Base-by-base conservation (phyloP, 2,113 vertebrate species). In the Ptyas mucosa region DNA sequence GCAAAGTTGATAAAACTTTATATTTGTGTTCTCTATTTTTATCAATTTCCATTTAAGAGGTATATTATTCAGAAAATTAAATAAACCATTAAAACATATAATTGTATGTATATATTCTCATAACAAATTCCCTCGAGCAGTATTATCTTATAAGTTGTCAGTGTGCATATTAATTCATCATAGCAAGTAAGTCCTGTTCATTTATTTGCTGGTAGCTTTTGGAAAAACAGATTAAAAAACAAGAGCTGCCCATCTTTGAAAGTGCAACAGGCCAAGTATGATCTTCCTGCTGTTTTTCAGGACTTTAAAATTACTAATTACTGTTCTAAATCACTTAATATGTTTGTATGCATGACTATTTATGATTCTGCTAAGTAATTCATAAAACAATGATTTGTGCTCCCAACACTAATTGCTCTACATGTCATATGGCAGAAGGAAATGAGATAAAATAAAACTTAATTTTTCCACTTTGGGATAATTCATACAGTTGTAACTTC, bases 21-120 rank as follows among this genome's bases (percentile, higher is more conserved):
- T 98, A 98, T 98, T 98, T 98, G 95, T 96, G 96, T 98, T 98
- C 97, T 97, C 94, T 96, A 96, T 95, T 96, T 97, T 97, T 96
- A 95, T 96, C 96, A 96, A 97, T 98, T 98, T 98, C 96, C 95
- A 96, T 97, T 97, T 97, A 95, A 97, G 96, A 96, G 91, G 92
- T 96, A 96, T 96, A 98, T 98, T 97, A 97, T 97, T 97, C 96
- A 89, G 96, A 96, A 98, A 98, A 98, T 97, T 96, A 97, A 97
- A 97, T 96, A 98, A 98, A 98, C 98, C 93, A 98, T 97, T 98
- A 98, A 98, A 98, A 98, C 95, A 97, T 97, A 98, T 98, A 99
- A 98, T 98, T 98, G 97, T 97, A 97, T 98, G 97, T 97, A 98
- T 97, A 97, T 97, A 98, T 98, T 98, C 98, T 92, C 97, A 97